Evolutionary conservation across 2,888 invertebrate genomes (phyloP).

Genomic region (Tachystola acroxantha): DNA sequence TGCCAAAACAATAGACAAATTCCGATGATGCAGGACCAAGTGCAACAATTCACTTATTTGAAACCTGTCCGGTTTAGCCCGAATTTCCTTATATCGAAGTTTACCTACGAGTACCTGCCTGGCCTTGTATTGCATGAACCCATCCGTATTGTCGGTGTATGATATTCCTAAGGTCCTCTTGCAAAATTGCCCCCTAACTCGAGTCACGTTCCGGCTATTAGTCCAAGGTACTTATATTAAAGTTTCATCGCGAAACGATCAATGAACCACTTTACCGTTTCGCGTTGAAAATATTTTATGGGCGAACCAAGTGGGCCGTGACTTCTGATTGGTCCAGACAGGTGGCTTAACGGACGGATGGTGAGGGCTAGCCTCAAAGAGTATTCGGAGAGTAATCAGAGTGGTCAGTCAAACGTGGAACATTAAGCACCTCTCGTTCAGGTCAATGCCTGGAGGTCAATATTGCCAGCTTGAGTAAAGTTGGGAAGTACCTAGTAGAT

Average conservation of each 20-base stretch:
- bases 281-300: constrained; percentile 58
- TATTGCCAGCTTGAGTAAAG: constrained; percentile 14
- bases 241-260: constrained; percentile 69
- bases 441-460: constrained; percentile 26
- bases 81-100: too few relatives aligned
- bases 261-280: constrained; percentile 52
- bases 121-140: constrained; percentile 24
- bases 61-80: too few relatives aligned
- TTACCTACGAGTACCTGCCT: too few relatives aligned
- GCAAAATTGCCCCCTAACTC: constrained; percentile 58
- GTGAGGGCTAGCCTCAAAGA: constrained; percentile 15
- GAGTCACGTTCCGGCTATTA: constrained; percentile 71
- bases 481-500: too few relatives aligned
- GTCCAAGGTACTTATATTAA: constrained; percentile 64
- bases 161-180: constrained; percentile 60
- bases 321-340: constrained; percentile 14
- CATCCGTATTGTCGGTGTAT: constrained; percentile 62
- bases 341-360: constrained; percentile 18
- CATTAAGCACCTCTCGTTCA: constrained; percentile 22
- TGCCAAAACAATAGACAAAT: too few relatives aligned
- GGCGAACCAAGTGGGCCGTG: constrained; percentile 32
- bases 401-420: constrained; percentile 33
- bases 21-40: too few relatives aligned
- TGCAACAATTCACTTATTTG: too few relatives aligned
- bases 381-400: constrained; percentile 31